Base-by-base conservation (phyloP, 2,797 vertebrate genomes). In the Chiropotes sagulatus region DNA sequence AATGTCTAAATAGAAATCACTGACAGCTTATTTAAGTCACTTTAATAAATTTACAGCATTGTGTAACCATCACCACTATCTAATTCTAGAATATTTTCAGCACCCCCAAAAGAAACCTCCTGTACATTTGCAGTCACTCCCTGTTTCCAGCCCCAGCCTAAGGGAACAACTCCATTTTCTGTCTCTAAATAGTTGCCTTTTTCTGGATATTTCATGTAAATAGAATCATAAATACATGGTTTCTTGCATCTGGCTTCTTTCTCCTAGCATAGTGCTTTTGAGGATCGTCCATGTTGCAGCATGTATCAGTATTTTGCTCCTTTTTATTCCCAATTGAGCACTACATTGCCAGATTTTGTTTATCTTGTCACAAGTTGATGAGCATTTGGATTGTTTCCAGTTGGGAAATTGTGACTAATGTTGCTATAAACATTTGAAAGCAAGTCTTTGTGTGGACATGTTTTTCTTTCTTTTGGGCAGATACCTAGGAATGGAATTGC, bases 241-340 rank as follows among this genome's bases (percentile, higher is more conserved):
- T 1, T 5, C 46, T 44, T 11, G 30, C 15, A 8, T 19, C 73
- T 72, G 90, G 41, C 7, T 94, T n/a, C 64, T 19, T 13, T 54
- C 70, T 1, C 41, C 15, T 2, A 39, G 44, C 17, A 1, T 3
- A 9, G 33, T 3, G 33, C 11, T 79, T 90, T 1, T 50, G 78
- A 75, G 81, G 54, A 1, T 39, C 10, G 2, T 39, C 70, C 61
- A 4, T 0, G 6, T 9, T 5, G n/a, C 0, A 4, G 46, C 46
- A 11, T 0, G 0, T 7, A 4, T 33, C 7, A 0, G 44, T 0
- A 5, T 39, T 28, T 44, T 57, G 17, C 24, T 70, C 67, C n/a
- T 44, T 39, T 78, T 36, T 14, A 36, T 24, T 79, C 57, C 26
- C 17, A 15, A 24, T 7, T 20, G 4, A 33, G 4, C 0, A 8